Conservation (phyloP, 2,113 vertebrate genomes). For the Varanus komodoensis region DNA sequence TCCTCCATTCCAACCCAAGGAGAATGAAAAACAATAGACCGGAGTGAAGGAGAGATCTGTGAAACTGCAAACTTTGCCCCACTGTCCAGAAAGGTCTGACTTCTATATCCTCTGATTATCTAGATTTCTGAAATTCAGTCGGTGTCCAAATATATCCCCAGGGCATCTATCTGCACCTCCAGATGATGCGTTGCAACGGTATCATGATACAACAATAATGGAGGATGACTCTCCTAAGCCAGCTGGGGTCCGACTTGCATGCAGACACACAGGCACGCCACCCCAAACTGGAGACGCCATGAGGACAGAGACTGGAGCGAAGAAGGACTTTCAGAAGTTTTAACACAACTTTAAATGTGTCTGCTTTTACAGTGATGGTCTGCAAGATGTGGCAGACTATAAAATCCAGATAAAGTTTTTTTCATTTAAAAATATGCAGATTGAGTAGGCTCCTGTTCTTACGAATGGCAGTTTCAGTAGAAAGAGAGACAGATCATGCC, state of each 20-base stretch:
- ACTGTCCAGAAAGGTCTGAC: neutral
- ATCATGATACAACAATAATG: neutral
- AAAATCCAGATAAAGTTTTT: neutral
- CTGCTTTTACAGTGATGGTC: neutral
- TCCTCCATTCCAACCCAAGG: neutral
- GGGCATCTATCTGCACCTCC: neutral
- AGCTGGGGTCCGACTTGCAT: neutral
- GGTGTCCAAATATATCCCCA: neutral
- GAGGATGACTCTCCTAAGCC: neutral
- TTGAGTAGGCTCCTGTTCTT: neutral
- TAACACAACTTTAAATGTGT: neutral
- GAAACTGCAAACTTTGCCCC: neutral
- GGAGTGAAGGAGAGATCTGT: neutral
- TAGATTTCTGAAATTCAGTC: neutral
- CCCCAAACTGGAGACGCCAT: neutral
- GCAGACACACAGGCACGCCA: no score
- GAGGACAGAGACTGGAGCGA: neutral
- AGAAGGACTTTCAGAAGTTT: neutral
- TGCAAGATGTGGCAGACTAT: neutral
- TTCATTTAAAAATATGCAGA: neutral
- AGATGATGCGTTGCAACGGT: neutral
- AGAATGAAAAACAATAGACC: no score
- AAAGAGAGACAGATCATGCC: neutral
- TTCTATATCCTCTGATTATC: neutral
- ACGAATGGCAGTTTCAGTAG: neutral